These are phyloP conservation scores for Crotalus tigris DNA, from an alignment of 2,113 vertebrate species.

Conservation along the genomic window DNA sequence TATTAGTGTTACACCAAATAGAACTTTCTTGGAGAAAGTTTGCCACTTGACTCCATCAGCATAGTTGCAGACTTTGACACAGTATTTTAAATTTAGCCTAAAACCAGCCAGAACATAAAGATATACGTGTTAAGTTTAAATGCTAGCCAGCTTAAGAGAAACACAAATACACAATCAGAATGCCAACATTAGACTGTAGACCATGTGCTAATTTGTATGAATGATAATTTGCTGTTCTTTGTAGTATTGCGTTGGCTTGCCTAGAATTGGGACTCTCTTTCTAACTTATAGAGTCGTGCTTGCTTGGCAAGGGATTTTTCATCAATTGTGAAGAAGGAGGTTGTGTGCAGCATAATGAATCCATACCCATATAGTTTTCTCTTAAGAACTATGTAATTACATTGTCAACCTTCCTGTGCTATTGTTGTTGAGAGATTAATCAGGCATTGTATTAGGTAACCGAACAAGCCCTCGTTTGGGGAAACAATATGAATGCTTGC, in stretches of 20 bases:
- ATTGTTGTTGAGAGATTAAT: constrained; percentile 20
- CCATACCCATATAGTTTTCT: not conserved
- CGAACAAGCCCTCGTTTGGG: not conserved
- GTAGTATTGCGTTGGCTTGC: constrained; percentile 67
- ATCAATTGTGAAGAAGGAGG: constrained; percentile 39
- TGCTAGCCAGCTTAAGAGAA: constrained; percentile 51
- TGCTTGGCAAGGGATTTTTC: constrained; percentile 48
- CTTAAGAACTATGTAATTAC: constrained; percentile 16
- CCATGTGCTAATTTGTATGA: constrained; percentile 57
- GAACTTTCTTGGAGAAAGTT: constrained; percentile 42
- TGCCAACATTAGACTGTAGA: constrained; percentile 64
- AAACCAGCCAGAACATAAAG: constrained; percentile 55
- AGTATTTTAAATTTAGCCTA: constrained; percentile 55
- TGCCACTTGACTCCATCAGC: constrained; percentile 48
- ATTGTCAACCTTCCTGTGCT: constrained; percentile 9
- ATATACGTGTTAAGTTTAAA: constrained; percentile 61
- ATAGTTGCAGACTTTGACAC: constrained; percentile 51
- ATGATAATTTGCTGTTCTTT: constrained; percentile 59
- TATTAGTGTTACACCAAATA: constrained; percentile 22
- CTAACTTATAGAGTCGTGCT: constrained; percentile 56
- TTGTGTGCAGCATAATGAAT: constrained; percentile 40
- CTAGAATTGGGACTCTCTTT: constrained; percentile 60
- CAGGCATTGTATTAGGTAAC: constrained; percentile 8
- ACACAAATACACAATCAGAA: constrained; percentile 24
- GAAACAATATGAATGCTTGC: not conserved